Base-by-base conservation (phyloP, 2,797 vertebrate species). In the Nothura maculosa region DNA sequence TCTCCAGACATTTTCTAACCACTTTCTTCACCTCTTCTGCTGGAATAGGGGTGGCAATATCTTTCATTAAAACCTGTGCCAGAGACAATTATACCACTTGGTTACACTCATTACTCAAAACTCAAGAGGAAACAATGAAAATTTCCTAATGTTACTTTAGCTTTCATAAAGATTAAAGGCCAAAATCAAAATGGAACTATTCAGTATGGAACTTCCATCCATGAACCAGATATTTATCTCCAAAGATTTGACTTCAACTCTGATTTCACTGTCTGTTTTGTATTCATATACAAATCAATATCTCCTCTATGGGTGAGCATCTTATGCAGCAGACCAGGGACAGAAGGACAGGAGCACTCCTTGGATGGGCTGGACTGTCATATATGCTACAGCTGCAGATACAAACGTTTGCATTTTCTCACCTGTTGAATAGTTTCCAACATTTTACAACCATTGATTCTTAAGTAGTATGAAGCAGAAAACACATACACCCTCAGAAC, bases 11-110 rank as follows among this genome's bases (percentile, higher is more conserved):
- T 94, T 97, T 98, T 97, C 99, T 98, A 95, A 99, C 98, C 95
- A 99, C 98, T 91, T 98, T 99, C 97, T 98, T 99, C 98, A 99
- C 99, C 84, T 99, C 99, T 94, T 99, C 99, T 28, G 98, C 96
- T 74, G 99, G 98, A 86, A 99, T 98, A 6, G 98, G 98, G 32
- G 99, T 99, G 87, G 98, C 99, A 96, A 99, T 99, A 97, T 99
- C 99, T 97, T 99, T 99, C 99, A 99, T 99, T 95, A 99, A 97
- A 92, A 99, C 99, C 99, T 99, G 95, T 75, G 83, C 54, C 75
- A 95, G 89, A 96, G 87, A 95, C 47, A 97, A 90, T 93, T 43
- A 82, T 8, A 94, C 45, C 7, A 5, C 54, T 83, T 83, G 69
- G 57, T 96, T 93, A 96, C 32, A 87, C 42, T 55, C 27, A 34